Evolutionary conservation across 2,113 vertebrate species (phyloP).

Genomic region (Rhagologus leucostigma): DNA sequence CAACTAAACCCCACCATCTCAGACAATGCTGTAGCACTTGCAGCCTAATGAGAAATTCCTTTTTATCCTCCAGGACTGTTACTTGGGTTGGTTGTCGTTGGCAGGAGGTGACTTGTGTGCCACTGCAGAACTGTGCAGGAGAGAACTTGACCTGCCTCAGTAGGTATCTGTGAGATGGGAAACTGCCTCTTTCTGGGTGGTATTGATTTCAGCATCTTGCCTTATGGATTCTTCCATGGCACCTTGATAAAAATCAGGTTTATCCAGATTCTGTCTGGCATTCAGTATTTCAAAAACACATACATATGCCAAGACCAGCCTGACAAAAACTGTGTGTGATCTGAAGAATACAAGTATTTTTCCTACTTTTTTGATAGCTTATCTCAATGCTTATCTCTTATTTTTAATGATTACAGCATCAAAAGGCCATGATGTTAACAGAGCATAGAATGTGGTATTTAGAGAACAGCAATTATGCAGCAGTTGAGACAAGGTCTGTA

Average conservation of each 20-base stretch:
- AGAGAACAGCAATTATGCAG: background rate
- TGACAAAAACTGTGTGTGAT: background rate
- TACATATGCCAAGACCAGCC: background rate
- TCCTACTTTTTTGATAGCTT: background rate
- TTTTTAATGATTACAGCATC: background rate
- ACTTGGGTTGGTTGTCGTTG: background rate
- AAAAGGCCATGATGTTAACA: background rate
- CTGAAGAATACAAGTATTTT: background rate
- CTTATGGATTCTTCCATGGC: background rate
- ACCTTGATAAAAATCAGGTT: background rate
- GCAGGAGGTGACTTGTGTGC: background rate
- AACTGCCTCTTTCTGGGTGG: background rate
- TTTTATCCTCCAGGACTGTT: background rate
- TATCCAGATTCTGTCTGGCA: background rate
- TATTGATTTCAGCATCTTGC: background rate
- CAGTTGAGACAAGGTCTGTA: background rate
- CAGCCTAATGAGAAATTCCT: background rate
- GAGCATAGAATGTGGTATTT: background rate
- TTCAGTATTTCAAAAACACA: background rate
- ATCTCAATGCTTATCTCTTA: background rate
- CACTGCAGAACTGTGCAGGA: background rate
- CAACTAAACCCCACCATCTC: background rate
- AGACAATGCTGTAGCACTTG: background rate
- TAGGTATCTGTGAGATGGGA: background rate
- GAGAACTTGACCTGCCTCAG: accelerated